Percentiles rank a stretch among this genome's conserved stretches.
Conservation (phyloP, 1,140 invertebrate genomes). For the Vanessa atalanta region DNA sequence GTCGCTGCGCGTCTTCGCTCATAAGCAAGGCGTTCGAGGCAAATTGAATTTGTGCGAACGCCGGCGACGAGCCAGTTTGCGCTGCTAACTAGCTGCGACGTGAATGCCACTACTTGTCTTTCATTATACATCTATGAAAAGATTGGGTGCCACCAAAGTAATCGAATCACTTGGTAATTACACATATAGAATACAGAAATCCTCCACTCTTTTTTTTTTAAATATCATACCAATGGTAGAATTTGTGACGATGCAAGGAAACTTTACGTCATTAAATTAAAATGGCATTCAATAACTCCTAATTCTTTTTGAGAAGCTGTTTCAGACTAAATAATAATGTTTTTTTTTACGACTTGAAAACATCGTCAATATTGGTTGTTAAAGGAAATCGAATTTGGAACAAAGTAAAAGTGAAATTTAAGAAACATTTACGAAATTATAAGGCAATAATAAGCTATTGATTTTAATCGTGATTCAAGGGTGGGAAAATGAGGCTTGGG, state of each 20-base stretch:
- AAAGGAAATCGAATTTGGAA: no score
- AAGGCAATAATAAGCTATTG: constrained; percentile 56
- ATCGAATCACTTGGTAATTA: neutral
- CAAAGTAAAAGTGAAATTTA: neutral
- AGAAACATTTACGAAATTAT: constrained; percentile 24
- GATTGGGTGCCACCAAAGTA: neutral
- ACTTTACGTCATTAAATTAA: no score
- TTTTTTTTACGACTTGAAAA: no score
- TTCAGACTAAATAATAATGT: no score
- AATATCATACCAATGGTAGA: neutral
- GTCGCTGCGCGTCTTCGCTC: constrained; percentile 14
- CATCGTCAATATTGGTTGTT: no score
- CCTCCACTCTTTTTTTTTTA: neutral
- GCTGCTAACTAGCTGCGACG: constrained; percentile 73
- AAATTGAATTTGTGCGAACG: constrained; percentile 75
- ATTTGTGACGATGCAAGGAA: no score
- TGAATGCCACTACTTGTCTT: constrained; percentile 59
- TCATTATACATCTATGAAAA: constrained; percentile 44
- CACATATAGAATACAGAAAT: neutral
- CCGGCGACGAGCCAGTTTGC: constrained; percentile 70
- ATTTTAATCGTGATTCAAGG: constrained; percentile 61
- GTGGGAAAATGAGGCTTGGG: constrained; percentile 48
- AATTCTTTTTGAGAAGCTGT: no score
- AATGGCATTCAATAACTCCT: no score
- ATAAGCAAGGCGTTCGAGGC: constrained; percentile 57